Evolutionary conservation across 2,797 vertebrate genomes (phyloP), one percentile per base, ranked within the genome.

Genomic region (Helarctos malayanus): DNA sequence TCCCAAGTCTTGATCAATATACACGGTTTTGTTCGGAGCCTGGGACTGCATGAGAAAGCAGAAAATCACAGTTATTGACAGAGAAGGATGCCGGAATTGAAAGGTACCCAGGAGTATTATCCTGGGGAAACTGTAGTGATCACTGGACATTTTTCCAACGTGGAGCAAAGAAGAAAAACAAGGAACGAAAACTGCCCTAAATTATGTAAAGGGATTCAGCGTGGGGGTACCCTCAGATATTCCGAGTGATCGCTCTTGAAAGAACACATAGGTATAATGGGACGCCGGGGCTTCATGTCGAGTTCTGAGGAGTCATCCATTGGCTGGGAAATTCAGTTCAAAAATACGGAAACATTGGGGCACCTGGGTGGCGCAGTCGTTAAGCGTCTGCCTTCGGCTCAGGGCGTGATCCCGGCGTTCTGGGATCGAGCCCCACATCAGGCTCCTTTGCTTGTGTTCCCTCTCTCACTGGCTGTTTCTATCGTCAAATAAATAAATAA

Each of bases 11-110:
- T 47, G 3, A 27, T 16, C 8, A 38, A 49, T 12, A 5, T 16
- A 8, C 63, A 14, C 32, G 0, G 16, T 13, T 29, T 9, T 15
- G 21, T 59, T 18, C 47, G 0, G 21, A 65, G 13, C 10, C n/a
- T 5, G 54, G 25, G 7, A 29, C 8, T 9, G 3, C 9, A 5
- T 18, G 27, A 10, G 4, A 8, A 52, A 7, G 7, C 9, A 25
- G 9, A 38, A 8, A 16, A 8, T 25, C 57, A 23, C 18, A 16
- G 10, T 79, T 38, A 54, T 8, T 32, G 29, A 7, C 4, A 18
- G 27, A 76, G 27, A 54, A 45, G 41, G 8, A 61, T 23, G 16
- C 9, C 12, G 9, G 27, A n/a, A 8, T 86, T 9, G 35, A 6
- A 75, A 71, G 10, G 1, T 2, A 23, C 27, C 61, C 0, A 27